Conservation (phyloP, 2,113 vertebrate genomes). For the Camelus bactrianus region DNA sequence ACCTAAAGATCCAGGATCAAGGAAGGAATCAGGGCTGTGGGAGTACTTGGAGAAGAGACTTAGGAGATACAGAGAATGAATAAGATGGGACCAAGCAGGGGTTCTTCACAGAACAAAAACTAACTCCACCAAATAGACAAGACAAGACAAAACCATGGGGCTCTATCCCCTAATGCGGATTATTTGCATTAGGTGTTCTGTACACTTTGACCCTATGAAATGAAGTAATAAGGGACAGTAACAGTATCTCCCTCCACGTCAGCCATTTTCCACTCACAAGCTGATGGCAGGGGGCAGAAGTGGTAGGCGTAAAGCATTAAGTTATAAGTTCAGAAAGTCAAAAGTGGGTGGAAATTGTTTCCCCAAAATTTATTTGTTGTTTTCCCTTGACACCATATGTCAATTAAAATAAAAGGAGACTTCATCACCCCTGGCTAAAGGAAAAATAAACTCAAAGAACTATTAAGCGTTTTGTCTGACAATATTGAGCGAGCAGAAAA, state of each 20-base stretch:
- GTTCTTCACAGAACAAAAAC: background rate
- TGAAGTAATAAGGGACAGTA: background rate
- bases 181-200: background rate
- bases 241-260: background rate
- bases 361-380: background rate
- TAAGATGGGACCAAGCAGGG: background rate
- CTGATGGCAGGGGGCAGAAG: background rate
- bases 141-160: background rate
- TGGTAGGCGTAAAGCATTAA: background rate
- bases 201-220: background rate
- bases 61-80: background rate
- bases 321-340: background rate
- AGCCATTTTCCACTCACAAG: background rate
- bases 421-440: background rate
- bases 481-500: background rate
- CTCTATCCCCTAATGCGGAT: background rate
- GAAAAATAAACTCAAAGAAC: background rate
- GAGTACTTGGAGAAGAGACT: background rate
- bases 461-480: background rate
- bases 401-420: background rate
- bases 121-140: background rate
- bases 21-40: background rate
- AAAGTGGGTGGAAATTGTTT: background rate
- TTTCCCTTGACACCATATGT: background rate
- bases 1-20: background rate